Evolutionary conservation across 2,888 invertebrate species (phyloP), one percentile per base, ranked within the genome.

Genomic region (Ellobium chinense): DNA sequence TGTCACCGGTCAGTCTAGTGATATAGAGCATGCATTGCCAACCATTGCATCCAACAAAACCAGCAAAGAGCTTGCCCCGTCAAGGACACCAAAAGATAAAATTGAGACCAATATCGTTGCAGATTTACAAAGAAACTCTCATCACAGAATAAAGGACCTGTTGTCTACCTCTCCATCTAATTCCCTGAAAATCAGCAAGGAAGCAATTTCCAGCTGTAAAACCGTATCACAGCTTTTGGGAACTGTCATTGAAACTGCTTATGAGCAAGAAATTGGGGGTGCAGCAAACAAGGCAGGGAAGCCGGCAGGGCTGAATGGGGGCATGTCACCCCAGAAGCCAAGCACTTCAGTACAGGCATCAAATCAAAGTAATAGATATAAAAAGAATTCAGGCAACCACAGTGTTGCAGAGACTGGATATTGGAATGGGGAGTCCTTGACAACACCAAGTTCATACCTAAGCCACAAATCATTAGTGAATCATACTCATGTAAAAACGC

Each of bases 211-310:
- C 2, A 36, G n/a, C 1, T 79, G 78, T 46, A 39, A 70, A 24
- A 78, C 70, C 12, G 72, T 78, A 3, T 78, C 78, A 3, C 72
- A 78, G 27, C 72, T 78, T 62, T 24, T 72, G 1, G 78, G 73
- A 5, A 37, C 56, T 36, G 78, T 79, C 1, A 78, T 73, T 63
- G 78, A 79, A 14, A 65, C 78, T 29, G 72, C 65, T 3, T 73
- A 79, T 65, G 56, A 72, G 5, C 69, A 62, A 9, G 34, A 34
- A 27, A 76, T 29, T 56, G 24, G 18, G 1, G 34, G 24, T 18
- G 46, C 63, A 31, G 18, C n/a, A 63, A 46, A 36, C 14, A n/a
- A 24, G 5, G 31, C 54, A 7, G 66, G 56, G 9, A 76, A 27
- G 2, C 14, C 34, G 4, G 21, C n/a, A 58, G 14, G 1, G 36